Evolutionary conservation across 2,888 invertebrate species (phyloP).

Genomic region (Drosophila mayaguana): DNA sequence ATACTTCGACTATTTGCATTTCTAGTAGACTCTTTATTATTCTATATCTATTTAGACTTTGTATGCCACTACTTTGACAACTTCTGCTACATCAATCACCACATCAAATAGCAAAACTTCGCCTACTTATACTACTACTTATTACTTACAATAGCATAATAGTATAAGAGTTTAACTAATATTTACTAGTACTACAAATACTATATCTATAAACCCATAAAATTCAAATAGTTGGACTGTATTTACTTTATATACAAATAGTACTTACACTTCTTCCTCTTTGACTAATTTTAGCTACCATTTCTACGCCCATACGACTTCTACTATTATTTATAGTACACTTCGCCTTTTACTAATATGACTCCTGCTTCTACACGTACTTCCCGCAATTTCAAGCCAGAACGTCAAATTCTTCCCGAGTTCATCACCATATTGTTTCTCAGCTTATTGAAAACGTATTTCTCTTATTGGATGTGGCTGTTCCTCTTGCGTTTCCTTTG

Average conservation of each 20-base stretch:
- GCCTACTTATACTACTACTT: no score
- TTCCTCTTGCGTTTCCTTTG: slow-evolving; percentile 12
- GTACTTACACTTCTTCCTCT: neutral
- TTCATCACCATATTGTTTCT: slow-evolving; percentile 36
- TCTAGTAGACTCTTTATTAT: no score
- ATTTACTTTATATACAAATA: no score
- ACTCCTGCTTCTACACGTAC: neutral
- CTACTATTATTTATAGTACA: neutral
- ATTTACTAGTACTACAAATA: neutral
- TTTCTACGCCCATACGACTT: neutral
- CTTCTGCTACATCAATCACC: neutral
- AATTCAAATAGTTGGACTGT: no score
- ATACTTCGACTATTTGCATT: neutral
- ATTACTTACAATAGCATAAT: no score
- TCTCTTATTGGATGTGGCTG: slow-evolving; percentile 11
- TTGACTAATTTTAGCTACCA: neutral
- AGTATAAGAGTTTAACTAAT: neutral
- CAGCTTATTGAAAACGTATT: slow-evolving; percentile 74
- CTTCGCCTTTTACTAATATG: no score
- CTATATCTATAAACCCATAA: no score
- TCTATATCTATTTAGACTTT: neutral
- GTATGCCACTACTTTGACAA: neutral
- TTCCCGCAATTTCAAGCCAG: slow-evolving; percentile 2
- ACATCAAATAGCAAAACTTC: no score
- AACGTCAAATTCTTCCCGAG: slow-evolving; percentile 14